Base-by-base conservation (phyloP, 2,888 invertebrate species). In the Seira ritae region DNA sequence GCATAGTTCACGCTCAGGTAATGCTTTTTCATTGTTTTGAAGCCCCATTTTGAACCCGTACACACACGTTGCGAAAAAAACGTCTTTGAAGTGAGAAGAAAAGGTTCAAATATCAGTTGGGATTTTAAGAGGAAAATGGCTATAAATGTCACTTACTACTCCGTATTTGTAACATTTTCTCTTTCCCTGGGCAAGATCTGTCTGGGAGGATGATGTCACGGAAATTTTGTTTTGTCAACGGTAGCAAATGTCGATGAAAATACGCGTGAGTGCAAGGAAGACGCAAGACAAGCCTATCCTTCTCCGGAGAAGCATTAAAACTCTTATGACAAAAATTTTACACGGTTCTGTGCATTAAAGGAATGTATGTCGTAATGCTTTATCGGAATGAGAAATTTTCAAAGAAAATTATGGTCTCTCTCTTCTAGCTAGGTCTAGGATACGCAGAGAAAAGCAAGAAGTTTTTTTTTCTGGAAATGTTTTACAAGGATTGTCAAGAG, bases 231-330 rank as follows among this genome's bases (percentile, higher is more conserved):
- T 67, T 71, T 82, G 72, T 82, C 76, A 82, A 77, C 75, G 73
- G 23, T 12, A 42, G 42, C 42, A 82, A 75, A 62, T 78, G 73
- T 83, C 83, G 77, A 77, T 83, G 78, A 74, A 12, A 67, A 83
- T n/a, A 82, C 24, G 72, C 55, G 75, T 65, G 50, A 71, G 81
- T 71, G 75, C 66, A 76, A 81, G n/a, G n/a, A n/a, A 77, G 67
- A 76, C 72, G 76, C 68, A 70, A 60, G 60, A n/a, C n/a, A 75
- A 69, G 75, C 69, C 42, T 42, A 12, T 42, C 4, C 42, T 42
- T 12, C 12, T 42, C 42, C 42, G 12, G 42, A 4, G n/a, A n/a
- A n/a, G 12, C 42, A 42, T 42, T 42, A 42, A 42, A 42, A 42
- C 12, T 42, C 42, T 8, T 42, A 8, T 42, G 42, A 42, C 42